phyloP scores from a whole-genome alignment of 2,797 vertebrate species.

The Schizothorax lantsangensis region DNA sequence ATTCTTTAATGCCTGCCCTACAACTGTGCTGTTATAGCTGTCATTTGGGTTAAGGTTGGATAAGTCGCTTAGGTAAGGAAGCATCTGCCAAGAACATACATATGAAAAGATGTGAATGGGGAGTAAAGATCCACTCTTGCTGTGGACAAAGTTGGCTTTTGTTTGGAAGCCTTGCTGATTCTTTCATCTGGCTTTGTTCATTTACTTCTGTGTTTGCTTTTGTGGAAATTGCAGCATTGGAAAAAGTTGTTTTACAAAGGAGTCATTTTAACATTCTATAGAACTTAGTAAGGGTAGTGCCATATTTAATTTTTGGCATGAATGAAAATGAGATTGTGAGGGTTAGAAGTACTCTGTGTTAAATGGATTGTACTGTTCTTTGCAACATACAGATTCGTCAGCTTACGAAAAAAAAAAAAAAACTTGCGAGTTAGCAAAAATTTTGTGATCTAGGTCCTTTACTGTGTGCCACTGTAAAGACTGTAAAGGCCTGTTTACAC shows the following conservation, averaged over 20 bases:
- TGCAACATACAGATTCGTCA: not conserved
- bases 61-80: constrained; percentile 30
- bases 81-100: constrained; percentile 5
- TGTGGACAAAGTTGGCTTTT: constrained; percentile 11
- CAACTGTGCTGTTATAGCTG: constrained; percentile 36
- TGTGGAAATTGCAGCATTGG: constrained; percentile 9
- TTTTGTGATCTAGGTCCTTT: not conserved
- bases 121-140: constrained; percentile 11
- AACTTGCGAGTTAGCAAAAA: not conserved
- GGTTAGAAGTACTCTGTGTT: not conserved
- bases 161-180: not conserved
- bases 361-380: not conserved
- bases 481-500: not conserved
- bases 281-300: not conserved
- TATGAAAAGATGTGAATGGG: not conserved
- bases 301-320: not conserved
- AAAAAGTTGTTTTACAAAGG: not conserved
- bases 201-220: not conserved
- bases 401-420: not conserved
- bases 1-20: constrained; percentile 61
- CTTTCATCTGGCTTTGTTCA: constrained; percentile 9
- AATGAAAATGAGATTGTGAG: not conserved
- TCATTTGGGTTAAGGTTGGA: constrained; percentile 58
- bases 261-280: not conserved
- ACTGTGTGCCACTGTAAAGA: not conserved